Evolutionary conservation across 2,797 vertebrate genomes (phyloP), one percentile per base, ranked within the genome.

Genomic region (Arremon brunneinucha): DNA sequence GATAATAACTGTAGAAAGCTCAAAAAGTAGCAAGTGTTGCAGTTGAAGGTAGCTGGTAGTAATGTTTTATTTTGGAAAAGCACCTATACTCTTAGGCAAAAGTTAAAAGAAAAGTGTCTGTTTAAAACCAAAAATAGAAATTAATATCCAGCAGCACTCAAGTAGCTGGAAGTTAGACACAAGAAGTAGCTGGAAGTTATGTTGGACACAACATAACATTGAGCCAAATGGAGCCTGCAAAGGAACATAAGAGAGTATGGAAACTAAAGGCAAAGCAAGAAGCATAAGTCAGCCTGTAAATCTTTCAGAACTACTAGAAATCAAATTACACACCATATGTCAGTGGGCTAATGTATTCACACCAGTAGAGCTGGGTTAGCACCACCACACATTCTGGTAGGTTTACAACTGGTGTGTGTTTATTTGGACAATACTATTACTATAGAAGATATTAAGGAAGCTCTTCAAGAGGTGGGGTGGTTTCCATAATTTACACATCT

Each of bases 371-470:
- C 49, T 82, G 84, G 65, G 83, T 80, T 85, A 87, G 68, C 59
- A 74, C 77, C 88, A 77, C 50, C 41, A 86, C 65, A 83, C 62
- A 44, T 83, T 91, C 68, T 71, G 53, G 35, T 18, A 70, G 57
- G 47, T 81, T 89, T 86, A 75, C 41, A 90, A 93, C 72, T 23
- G 26, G 18, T 28, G 41, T 60, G 47, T 82, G 72, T 79, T 93
- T 95, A 91, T 87, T 91, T 94, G 89, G 91, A 89, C 85, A 87
- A 90, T 56, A 65, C 30, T 80, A 46, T 35, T 76, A 87, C 39
- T 78, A 82, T 15, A 65, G 44, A 90, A 79, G 56, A 71, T 84
- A 74, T 21, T 63, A 79, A 89, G 52, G 35, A 86, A 70, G 23
- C 34, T 94, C 50, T 90, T 77, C n/a, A 68, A 70, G 72, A 79